Conservation (phyloP, 2,113 vertebrate genomes). For the Tetrao urogallus region DNA sequence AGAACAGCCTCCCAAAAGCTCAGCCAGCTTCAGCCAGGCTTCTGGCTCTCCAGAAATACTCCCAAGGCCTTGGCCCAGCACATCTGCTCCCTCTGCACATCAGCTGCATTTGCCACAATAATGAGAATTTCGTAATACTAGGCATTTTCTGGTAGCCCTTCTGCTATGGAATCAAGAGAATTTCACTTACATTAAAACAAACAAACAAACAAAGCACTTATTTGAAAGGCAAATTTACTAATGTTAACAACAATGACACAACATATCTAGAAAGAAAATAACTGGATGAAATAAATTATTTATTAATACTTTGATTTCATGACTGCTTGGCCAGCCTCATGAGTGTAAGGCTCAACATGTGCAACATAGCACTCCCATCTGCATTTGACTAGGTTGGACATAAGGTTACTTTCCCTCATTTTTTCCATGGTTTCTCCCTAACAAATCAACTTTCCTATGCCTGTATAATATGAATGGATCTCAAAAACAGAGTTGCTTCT, state of each 20-base stretch:
- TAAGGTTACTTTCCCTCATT: not conserved
- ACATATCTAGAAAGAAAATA: not conserved
- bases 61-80: not conserved
- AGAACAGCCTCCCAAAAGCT: slow-evolving; percentile 47
- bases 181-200: not conserved
- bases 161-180: not conserved
- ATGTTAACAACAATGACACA: not conserved
- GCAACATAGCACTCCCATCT: not conserved
- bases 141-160: not conserved
- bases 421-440: not conserved
- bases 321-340: not conserved
- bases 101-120: not conserved
- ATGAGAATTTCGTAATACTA: slow-evolving; percentile 34
- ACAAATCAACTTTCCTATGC: not conserved
- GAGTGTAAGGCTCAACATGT: not conserved
- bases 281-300: not conserved
- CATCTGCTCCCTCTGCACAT: slow-evolving; percentile 4
- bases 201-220: not conserved
- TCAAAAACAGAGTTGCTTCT: not conserved
- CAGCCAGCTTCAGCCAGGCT: not conserved
- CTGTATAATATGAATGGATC: not conserved
- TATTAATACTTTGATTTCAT: not conserved
- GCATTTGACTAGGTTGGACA: not conserved
- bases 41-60: slow-evolving; percentile 17
- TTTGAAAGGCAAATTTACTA: not conserved